phyloP scores from a whole-genome alignment of 1,140 invertebrate species.

The Steinernema feltiae region DNA sequence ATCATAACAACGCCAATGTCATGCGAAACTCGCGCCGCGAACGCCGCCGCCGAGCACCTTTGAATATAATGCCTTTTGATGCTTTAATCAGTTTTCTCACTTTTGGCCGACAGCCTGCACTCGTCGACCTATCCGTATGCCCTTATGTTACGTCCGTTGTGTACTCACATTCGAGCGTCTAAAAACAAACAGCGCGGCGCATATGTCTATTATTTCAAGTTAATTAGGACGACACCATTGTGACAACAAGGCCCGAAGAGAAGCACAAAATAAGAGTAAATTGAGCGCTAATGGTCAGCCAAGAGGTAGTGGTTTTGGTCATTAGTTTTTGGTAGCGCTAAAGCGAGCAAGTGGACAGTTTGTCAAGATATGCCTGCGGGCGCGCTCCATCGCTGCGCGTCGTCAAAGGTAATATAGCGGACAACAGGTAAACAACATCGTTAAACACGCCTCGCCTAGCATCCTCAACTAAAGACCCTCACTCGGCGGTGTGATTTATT shows the following conservation, averaged over 20 bases:
- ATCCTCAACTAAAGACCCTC: constrained; percentile 11
- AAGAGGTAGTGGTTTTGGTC: neutral
- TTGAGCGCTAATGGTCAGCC: neutral
- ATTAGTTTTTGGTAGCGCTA: neutral
- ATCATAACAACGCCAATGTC: constrained; percentile 8
- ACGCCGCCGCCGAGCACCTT: neutral
- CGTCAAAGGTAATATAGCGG: neutral
- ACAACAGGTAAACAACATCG: constrained; percentile 3
- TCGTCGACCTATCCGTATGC: neutral
- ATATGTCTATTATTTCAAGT: constrained; percentile 4
- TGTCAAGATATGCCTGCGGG: no score
- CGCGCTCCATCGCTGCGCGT: neutral
- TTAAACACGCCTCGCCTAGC: neutral
- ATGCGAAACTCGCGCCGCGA: neutral
- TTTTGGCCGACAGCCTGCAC: neutral
- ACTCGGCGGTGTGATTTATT: neutral
- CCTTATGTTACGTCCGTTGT: neutral
- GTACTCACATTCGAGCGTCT: neutral
- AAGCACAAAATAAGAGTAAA: neutral
- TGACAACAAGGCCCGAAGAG: neutral
- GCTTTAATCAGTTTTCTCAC: neutral
- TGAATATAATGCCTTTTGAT: neutral
- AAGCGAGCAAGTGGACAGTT: no score
- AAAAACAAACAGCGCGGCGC: neutral
- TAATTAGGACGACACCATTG: constrained; percentile 13